Percentiles rank a stretch among this genome's conserved stretches.
These are phyloP conservation scores for Platysteira castanea DNA, from an alignment of 2,113 vertebrate genomes.

Conservation along the genomic window DNA sequence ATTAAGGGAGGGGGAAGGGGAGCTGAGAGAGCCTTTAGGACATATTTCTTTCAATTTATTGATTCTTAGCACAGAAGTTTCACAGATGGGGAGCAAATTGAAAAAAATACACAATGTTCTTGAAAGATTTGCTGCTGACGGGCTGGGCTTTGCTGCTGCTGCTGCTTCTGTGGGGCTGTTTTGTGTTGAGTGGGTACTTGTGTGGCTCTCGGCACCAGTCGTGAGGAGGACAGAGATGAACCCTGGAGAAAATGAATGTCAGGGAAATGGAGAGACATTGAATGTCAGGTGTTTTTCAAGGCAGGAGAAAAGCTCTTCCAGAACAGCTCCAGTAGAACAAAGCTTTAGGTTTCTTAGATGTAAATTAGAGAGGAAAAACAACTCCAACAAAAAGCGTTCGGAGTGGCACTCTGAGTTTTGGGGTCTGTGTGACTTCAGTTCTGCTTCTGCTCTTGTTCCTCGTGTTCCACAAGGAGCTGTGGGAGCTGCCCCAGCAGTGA, in stretches of 20 bases:
- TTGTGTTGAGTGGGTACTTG: neutral
- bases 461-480: neutral
- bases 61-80: slow-evolving; percentile 38
- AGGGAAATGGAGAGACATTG: neutral
- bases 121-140: neutral
- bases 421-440: neutral
- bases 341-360: neutral
- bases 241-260: neutral
- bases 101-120: neutral
- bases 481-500: neutral
- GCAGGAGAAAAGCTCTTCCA: neutral
- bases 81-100: slow-evolving; percentile 22
- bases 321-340: neutral
- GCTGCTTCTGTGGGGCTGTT: neutral
- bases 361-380: neutral
- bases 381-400: neutral
- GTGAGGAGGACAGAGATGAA: neutral
- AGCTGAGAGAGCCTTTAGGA: slow-evolving; percentile 3
- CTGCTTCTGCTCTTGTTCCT: neutral
- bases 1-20: slow-evolving; percentile 7
- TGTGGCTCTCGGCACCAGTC: neutral
- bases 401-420: neutral
- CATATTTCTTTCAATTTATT: neutral
- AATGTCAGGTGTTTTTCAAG: neutral
- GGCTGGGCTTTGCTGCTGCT: neutral